Evolutionary conservation across 2,888 invertebrate species (phyloP), one percentile per base, ranked within the genome.

Genomic region (Acrobasis repandana): DNA sequence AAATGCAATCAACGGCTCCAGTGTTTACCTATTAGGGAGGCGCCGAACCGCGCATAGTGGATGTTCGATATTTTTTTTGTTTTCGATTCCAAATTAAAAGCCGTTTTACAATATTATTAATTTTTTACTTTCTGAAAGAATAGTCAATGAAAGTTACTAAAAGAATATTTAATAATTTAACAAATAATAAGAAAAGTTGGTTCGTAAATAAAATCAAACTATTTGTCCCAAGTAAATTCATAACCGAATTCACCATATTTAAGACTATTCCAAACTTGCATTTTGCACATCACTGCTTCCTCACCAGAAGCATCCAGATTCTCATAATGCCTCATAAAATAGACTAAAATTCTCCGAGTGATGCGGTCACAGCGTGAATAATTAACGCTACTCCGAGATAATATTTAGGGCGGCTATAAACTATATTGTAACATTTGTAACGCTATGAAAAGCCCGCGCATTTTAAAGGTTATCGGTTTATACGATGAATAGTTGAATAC

Each of bases 1-100:
- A 69, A 61, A 65, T 68, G 68, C 63, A 70, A 70, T 72, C 70
- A 67, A 67, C 70, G 65, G 63, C 61, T 65, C 64, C 61, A 57
- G 62, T 54, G 64, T 65, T 64, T 67, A 65, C 43, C n/a, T n/a
- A n/a, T n/a, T 43, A 43, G 43, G 43, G 43, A 43, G 5, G 43
- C 43, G 43, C 14, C 43, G 43, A 28, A 28, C 28, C 28, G 28
- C 28, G 28, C 28, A 28, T 28, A 28, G 2, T 28, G 6, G 28
- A 28, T 28, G 8, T 28, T 28, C 28, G 28, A 8, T 28, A 6
- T 28, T 20, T 20, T 4, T 28, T 28, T 6, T 8, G 6, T 6
- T 28, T 28, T 6, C 28, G 28, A 28, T 28, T 28, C 28, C 28
- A 28, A 20, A 28, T 28, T 28, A 8, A 28, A 6, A 28, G 2